Evolutionary conservation across 35 echinoderm and acorn worm genomes (phyloP).

Genomic region (Holothuria glaberrima): DNA sequence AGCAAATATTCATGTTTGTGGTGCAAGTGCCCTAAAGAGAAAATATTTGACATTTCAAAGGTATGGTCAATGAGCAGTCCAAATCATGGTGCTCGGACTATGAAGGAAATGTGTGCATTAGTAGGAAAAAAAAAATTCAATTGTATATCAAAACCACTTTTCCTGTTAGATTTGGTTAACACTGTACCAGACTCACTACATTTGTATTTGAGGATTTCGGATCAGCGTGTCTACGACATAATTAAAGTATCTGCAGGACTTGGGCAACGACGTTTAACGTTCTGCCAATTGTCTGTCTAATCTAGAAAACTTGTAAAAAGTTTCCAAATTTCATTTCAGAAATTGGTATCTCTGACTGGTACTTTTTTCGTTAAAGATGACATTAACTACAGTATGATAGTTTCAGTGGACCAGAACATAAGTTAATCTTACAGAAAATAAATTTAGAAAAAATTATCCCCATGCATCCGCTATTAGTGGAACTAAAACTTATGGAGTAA

Average conservation of each 20-base stretch:
- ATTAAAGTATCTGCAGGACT: slow-evolving; percentile 27
- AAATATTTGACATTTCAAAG: slow-evolving; percentile 56
- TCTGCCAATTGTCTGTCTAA: slow-evolving; percentile 9
- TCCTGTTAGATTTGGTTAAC: slow-evolving; percentile 12
- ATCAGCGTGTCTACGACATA: slow-evolving; percentile 55
- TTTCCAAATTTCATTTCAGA: slow-evolving; percentile 17
- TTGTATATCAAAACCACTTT: slow-evolving; percentile 60
- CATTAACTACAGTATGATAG: slow-evolving; percentile 46
- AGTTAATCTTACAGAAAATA: not conserved
- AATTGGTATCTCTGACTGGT: slow-evolving; percentile 19
- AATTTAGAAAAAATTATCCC: slow-evolving; percentile 37
- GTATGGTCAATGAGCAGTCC: slow-evolving; percentile 52
- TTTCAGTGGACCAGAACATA: slow-evolving; percentile 48
- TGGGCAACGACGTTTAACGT: slow-evolving; percentile 45
- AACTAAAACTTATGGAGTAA: slow-evolving; percentile 7
- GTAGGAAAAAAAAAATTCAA: slow-evolving; percentile 38
- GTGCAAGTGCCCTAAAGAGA: slow-evolving; percentile 63
- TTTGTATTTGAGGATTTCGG: slow-evolving; percentile 65
- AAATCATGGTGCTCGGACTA: slow-evolving; percentile 47
- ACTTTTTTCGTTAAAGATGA: slow-evolving; percentile 61
- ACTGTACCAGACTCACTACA: slow-evolving; percentile 60
- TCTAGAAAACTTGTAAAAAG: slow-evolving; percentile 14
- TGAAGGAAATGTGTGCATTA: slow-evolving; percentile 51
- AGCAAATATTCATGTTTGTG: slow-evolving; percentile 70
- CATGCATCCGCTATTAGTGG: not conserved